Conservation (phyloP, 2,113 vertebrate genomes). For the Oryctolagus cuniculus region DNA sequence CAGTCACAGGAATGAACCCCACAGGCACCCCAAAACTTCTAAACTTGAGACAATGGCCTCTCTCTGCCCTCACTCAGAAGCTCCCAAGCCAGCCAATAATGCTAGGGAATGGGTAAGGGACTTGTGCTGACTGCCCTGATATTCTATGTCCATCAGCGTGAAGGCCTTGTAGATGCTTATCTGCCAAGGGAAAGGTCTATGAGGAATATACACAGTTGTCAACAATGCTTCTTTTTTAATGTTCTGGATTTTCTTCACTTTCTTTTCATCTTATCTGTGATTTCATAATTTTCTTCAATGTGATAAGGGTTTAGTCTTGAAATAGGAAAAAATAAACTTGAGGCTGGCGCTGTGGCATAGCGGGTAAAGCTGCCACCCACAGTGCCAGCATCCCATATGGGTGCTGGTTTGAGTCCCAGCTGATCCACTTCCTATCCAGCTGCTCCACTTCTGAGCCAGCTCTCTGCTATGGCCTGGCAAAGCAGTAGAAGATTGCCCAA, state of each 20-base stretch:
- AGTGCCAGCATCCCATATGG: no score
- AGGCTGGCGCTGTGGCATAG: no score
- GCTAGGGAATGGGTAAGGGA: not conserved
- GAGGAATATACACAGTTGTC: not conserved
- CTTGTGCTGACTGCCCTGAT: not conserved
- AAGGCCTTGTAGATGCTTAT: not conserved
- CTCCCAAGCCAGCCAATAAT: not conserved
- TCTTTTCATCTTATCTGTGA: conserved; percentile 3
- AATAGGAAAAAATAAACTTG: not conserved
- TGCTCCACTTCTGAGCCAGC: no score
- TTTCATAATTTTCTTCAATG: conserved; percentile 57
- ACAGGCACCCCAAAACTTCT: not conserved
- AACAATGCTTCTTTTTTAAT: conserved; percentile 21
- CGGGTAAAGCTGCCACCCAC: no score
- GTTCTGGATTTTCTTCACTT: conserved; percentile 24
- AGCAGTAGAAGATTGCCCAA: no score
- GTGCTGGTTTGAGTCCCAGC: no score
- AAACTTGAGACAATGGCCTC: not conserved
- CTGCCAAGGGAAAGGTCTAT: not conserved
- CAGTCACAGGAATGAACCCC: not conserved
- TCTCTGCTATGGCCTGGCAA: no score
- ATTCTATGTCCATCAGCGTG: not conserved
- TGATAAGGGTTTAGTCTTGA: not conserved
- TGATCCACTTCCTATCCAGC: no score
- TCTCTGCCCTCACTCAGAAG: not conserved